Base-by-base conservation (phyloP, 2,797 vertebrate species). In the Denticeps clupeoides region DNA sequence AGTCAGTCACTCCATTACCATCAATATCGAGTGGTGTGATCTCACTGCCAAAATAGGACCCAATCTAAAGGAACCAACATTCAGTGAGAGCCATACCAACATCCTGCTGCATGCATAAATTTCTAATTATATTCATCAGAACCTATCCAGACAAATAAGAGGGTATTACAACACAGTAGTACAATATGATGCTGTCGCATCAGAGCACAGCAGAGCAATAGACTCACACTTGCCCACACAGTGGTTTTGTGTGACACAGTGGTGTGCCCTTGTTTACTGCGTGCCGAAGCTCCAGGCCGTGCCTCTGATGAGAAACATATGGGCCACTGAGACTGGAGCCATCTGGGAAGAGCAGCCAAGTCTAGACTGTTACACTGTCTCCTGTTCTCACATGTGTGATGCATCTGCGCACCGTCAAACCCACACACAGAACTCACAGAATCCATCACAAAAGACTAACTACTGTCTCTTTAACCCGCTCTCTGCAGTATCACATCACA, bases 31-130 rank as follows among this genome's bases (percentile, higher is more conserved):
- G 73, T 0, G 93, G 85, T 2, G 68, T 68, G 63, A 98, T 69
- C 71, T 87, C 90, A 0, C 94, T 89, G 62, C 93, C 92, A 0
- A 83, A 97, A 69, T 98, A 98, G 3, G 94, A 96, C 1, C 94
- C 93, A 1, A 98, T 96, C 94, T 98, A 73, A 0, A 46, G 48
- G 6, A 23, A 10, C 15, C 7, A 6, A 12, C n/a, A n/a, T n/a
- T n/a, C n/a, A n/a, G n/a, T n/a, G n/a, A n/a, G n/a, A n/a, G 7
- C 2, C n/a, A 18, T 41, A 51, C 51, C 23, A 49, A 49, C 26
- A 49, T 37, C 49, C 49, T 51, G 29, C 22, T 15, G 1, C 33
- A 33, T 26, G 38, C 35, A 43, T 35, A 43, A 49, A 26, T 27
- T 16, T 31, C 43, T 25, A 12, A 45, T n/a, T n/a, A n/a, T n/a